Evolutionary conservation across 2,113 vertebrate species (phyloP).

Genomic region (Ellobius talpinus): DNA sequence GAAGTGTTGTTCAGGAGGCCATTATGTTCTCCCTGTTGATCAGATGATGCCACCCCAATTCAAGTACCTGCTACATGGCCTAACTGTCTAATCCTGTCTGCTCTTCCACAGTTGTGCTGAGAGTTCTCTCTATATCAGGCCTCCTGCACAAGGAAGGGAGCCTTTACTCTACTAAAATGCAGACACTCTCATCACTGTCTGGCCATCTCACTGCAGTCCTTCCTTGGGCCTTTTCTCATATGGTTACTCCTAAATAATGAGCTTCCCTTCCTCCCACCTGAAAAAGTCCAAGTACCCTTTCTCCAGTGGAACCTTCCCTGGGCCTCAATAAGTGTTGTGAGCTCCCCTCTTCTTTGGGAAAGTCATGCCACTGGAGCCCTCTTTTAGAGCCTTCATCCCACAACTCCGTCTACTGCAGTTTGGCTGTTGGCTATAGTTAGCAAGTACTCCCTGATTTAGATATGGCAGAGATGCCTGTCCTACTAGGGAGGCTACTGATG

Average conservation of each 20-base stretch:
- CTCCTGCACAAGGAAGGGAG: not conserved
- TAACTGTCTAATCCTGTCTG: not conserved
- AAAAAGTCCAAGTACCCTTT: not conserved
- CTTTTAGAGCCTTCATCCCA: not conserved
- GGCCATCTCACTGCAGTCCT: not conserved
- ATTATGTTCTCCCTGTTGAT: not conserved
- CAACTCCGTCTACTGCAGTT: not conserved
- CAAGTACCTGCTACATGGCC: not conserved
- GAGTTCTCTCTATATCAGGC: not conserved
- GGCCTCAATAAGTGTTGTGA: not conserved
- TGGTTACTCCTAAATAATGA: too few species aligned
- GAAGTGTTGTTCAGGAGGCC: not conserved
- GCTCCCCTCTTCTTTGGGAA: not conserved
- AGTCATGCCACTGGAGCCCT: fast-evolving
- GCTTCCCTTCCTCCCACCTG: not conserved
- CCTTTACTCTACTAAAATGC: not conserved
- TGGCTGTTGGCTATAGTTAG: not conserved
- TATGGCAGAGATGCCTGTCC: not conserved
- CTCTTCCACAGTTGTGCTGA: not conserved
- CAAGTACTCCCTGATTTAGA: not conserved
- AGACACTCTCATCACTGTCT: not conserved
- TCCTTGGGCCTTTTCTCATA: too few species aligned
- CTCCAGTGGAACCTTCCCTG: not conserved
- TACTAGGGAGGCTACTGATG: not conserved
- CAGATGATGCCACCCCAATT: not conserved